phyloP scores from a whole-genome alignment of 1,140 invertebrate species.

The Hetaerina americana region DNA sequence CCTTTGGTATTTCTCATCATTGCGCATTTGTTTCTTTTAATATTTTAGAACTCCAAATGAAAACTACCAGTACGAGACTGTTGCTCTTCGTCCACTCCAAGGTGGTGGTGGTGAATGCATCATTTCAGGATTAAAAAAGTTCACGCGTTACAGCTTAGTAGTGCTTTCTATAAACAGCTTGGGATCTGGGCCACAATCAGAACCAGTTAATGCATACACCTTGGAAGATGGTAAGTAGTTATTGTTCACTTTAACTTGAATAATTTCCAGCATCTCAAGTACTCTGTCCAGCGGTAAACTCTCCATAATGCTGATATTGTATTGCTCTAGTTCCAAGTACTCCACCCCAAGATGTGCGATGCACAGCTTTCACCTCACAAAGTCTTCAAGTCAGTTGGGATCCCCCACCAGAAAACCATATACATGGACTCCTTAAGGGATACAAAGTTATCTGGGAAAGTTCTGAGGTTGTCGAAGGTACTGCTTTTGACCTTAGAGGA shows the following conservation, averaged over 20 bases:
- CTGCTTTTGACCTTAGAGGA: not conserved
- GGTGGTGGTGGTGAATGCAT: conserved; percentile 14
- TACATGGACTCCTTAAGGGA: conserved; percentile 76
- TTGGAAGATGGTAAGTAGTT: conserved; percentile 36
- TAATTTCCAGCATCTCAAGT: no score
- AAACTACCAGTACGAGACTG: conserved; percentile 5
- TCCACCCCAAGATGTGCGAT: conserved; percentile 47
- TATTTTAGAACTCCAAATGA: not conserved
- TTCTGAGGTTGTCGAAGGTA: not conserved
- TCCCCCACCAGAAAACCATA: conserved; percentile 48
- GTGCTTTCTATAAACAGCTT: conserved; percentile 40
- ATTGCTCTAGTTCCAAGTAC: conserved; percentile 46
- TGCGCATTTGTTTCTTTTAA: no score
- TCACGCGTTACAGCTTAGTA: conserved; percentile 35
- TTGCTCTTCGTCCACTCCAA: not conserved
- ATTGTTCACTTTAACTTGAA: no score
- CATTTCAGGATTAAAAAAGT: conserved; percentile 30
- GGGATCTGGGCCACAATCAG: conserved; percentile 35
- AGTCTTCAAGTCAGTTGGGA: conserved; percentile 65
- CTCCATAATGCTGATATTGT: no score
- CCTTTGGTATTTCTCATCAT: no score
- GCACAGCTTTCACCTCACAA: conserved; percentile 50
- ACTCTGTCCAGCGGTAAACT: no score
- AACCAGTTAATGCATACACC: conserved; percentile 31
- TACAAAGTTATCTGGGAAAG: conserved; percentile 67